These are phyloP conservation scores for Lanius ludovicianus DNA, from an alignment of 2,113 vertebrate genomes.

Conservation along the genomic window DNA sequence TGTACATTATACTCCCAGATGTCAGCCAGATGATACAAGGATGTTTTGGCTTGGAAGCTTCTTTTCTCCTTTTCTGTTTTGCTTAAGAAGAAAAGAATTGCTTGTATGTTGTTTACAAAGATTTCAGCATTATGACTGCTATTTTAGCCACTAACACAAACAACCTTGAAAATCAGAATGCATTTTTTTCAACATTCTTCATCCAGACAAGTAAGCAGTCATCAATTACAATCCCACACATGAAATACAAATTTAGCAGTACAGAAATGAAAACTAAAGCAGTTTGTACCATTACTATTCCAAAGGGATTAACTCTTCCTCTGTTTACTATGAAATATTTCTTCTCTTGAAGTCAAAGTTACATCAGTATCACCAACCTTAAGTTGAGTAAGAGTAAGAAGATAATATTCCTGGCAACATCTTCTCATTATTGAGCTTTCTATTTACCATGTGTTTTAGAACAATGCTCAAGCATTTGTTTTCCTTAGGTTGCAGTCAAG, in stretches of 20 bases:
- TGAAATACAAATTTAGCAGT: slow-evolving; percentile 76
- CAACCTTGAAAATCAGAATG: slow-evolving; percentile 71
- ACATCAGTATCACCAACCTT: slow-evolving; percentile 71
- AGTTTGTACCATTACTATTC: slow-evolving; percentile 78
- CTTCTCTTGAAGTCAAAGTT: slow-evolving; percentile 73
- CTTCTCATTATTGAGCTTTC: slow-evolving; percentile 59
- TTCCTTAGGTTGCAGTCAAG: slow-evolving; percentile 1
- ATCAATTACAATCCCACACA: slow-evolving; percentile 71
- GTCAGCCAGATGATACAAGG: slow-evolving; percentile 20
- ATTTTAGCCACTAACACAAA: slow-evolving; percentile 71
- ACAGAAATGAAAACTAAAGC: slow-evolving; percentile 78
- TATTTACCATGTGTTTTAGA: slow-evolving; percentile 69
- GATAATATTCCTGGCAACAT: slow-evolving; percentile 52
- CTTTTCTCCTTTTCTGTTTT: slow-evolving; percentile 50
- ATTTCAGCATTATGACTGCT: slow-evolving; percentile 49
- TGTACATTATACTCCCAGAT: slow-evolving; percentile 18
- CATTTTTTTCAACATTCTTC: slow-evolving; percentile 63
- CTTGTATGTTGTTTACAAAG: slow-evolving; percentile 55
- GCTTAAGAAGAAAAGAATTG: slow-evolving; percentile 51
- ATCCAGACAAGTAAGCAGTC: slow-evolving; percentile 69
- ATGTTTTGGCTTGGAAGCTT: slow-evolving; percentile 44
- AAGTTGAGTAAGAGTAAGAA: slow-evolving; percentile 61
- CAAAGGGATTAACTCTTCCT: slow-evolving; percentile 70
- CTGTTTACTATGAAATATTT: slow-evolving; percentile 74
- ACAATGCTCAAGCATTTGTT: slow-evolving; percentile 12